Conservation (phyloP, 2,888 invertebrate genomes). For the Tetrapedia diversipes region DNA sequence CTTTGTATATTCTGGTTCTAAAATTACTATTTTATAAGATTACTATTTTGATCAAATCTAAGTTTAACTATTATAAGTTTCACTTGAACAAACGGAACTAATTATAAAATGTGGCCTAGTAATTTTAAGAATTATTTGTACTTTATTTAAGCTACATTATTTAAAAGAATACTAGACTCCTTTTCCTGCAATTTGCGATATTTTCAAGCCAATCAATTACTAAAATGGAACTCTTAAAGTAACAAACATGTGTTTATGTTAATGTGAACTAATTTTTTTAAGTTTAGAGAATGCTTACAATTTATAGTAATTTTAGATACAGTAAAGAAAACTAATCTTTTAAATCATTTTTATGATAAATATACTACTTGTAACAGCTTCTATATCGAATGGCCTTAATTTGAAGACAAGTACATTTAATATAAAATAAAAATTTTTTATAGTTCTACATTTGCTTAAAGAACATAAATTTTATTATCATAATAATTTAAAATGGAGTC, state of each 20-base stretch:
- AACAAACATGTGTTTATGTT: slow-evolving; percentile 27
- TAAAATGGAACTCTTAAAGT: slow-evolving; percentile 32
- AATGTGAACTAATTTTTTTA: slow-evolving; percentile 10
- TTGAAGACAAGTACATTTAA: slow-evolving; percentile 50
- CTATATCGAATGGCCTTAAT: slow-evolving; percentile 75
- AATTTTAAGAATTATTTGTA: slow-evolving; percentile 52
- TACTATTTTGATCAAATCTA: slow-evolving; percentile 3
- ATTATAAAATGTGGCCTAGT: slow-evolving; percentile 72
- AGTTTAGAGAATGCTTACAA: slow-evolving; percentile 3
- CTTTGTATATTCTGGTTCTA: slow-evolving; percentile 9
- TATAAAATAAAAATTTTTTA: slow-evolving; percentile 23
- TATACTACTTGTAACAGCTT: slow-evolving; percentile 65
- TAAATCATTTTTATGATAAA: slow-evolving; percentile 15
- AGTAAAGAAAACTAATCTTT: neutral
- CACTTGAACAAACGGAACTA: slow-evolving; percentile 38
- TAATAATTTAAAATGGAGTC: slow-evolving; percentile 18
- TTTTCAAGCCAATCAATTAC: slow-evolving; percentile 39
- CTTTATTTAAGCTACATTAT: slow-evolving; percentile 18
- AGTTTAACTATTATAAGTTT: slow-evolving; percentile 10
- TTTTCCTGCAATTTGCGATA: slow-evolving; percentile 23
- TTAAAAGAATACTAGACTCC: slow-evolving; percentile 29
- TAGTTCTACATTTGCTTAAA: slow-evolving; percentile 36
- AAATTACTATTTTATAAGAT: slow-evolving; percentile 15
- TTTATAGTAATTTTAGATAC: slow-evolving; percentile 2
- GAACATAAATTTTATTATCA: neutral